Conservation (phyloP, 2,888 invertebrate genomes). For the Escarpia spicata region DNA sequence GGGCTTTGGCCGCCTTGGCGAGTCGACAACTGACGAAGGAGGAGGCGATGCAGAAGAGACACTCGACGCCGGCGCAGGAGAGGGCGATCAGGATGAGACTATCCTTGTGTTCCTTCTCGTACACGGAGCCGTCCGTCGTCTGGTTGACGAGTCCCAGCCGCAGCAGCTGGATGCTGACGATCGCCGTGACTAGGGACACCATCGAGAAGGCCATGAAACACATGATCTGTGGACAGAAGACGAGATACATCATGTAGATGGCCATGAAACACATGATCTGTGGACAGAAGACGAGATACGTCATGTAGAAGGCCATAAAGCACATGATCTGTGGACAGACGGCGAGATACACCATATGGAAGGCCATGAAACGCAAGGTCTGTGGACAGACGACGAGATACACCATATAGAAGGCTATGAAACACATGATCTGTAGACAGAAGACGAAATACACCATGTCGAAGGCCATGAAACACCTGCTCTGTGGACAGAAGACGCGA, state of each 20-base stretch:
- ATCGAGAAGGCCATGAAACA: constrained; percentile 65
- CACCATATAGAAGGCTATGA: too few species aligned
- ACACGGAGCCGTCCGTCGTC: constrained; percentile 65
- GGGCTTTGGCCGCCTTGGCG: constrained; percentile 63
- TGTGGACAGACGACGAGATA: too few species aligned
- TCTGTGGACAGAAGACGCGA: too few species aligned
- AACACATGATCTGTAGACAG: too few species aligned
- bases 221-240: constrained; percentile 60
- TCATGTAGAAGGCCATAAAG: too few species aligned
- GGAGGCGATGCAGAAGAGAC: constrained; percentile 62
- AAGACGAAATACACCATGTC: too few species aligned
- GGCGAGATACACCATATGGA: too few species aligned
- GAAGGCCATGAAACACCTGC: too few species aligned
- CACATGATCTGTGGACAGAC: too few species aligned
- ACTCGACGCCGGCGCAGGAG: constrained; percentile 59
- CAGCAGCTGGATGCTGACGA: constrained; percentile 66
- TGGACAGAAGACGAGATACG: too few species aligned
- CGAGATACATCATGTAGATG: constrained; percentile 37
- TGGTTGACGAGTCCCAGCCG: constrained; percentile 66
- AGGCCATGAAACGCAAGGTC: too few species aligned
- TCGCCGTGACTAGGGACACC: constrained; percentile 64
- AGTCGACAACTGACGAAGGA: constrained; percentile 62
- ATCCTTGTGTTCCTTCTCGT: constrained; percentile 64
- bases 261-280: constrained; percentile 66
- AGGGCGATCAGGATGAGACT: constrained; percentile 62